phyloP scores from a whole-genome alignment of 2,797 vertebrate genomes.

The Gymnoscopelus braueri region DNA sequence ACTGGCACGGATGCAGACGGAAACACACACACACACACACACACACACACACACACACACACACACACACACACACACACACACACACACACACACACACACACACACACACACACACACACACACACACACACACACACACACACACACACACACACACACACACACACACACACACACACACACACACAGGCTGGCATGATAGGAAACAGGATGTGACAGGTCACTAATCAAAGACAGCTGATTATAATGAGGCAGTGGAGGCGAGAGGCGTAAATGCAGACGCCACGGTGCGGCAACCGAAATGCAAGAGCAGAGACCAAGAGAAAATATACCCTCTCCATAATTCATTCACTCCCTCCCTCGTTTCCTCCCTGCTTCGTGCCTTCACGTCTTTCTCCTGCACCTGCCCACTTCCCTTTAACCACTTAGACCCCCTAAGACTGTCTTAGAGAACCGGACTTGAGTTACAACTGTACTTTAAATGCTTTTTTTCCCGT shows the following conservation, averaged over 20 bases:
- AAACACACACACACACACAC: neutral
- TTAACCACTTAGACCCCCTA: too few relatives aligned
- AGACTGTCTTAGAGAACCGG: too few relatives aligned
- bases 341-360: neutral
- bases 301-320: neutral
- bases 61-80: slow-evolving; percentile 14
- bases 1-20: too few relatives aligned
- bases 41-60: slow-evolving; percentile 6
- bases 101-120: slow-evolving; percentile 3
- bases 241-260: slow-evolving; percentile 40
- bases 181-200: slow-evolving; percentile 22
- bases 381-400: too few relatives aligned
- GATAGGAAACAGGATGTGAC: slow-evolving; percentile 22
- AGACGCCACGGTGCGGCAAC: slow-evolving; percentile 1
- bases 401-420: too few relatives aligned
- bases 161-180: neutral
- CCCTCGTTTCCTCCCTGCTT: neutral
- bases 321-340: neutral
- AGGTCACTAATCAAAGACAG: slow-evolving; percentile 36
- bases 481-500: too few relatives aligned
- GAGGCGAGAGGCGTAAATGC: slow-evolving; percentile 25
- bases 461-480: too few relatives aligned
- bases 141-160: slow-evolving; percentile 2
- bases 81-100: slow-evolving; percentile 8
- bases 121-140: slow-evolving; percentile 9